Percentiles rank a stretch among this genome's conserved stretches.
phyloP scores from a whole-genome alignment of 2,113 vertebrate species.

The Apus apus region DNA sequence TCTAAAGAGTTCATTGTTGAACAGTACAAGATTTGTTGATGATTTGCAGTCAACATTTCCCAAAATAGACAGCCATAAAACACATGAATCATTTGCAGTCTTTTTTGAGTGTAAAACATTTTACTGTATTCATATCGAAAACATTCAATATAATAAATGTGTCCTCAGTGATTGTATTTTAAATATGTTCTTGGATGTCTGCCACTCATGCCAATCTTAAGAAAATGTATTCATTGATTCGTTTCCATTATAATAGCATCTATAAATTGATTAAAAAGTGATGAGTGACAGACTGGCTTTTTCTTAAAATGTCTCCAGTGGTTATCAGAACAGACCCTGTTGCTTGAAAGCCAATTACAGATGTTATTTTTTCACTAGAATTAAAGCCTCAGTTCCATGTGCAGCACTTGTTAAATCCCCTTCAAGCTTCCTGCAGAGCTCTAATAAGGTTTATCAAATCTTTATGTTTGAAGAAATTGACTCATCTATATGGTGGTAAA shows the following conservation, averaged over 20 bases:
- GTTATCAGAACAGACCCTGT: background rate
- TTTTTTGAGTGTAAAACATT: background rate
- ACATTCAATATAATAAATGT: background rate
- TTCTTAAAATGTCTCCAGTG: background rate
- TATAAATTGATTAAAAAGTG: background rate
- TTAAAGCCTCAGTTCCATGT: background rate
- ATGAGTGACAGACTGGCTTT: background rate
- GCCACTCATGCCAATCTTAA: background rate
- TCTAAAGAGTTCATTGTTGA: background rate
- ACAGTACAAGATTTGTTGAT: background rate
- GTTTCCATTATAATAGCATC: background rate
- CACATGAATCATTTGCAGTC: background rate
- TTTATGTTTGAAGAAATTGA: background rate
- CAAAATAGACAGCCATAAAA: background rate
- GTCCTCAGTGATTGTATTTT: background rate
- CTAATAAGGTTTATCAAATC: background rate
- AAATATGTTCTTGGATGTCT: background rate
- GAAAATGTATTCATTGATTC: background rate
- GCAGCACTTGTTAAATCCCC: background rate
- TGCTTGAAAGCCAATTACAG: background rate
- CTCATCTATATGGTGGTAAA: background rate
- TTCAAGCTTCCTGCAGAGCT: background rate
- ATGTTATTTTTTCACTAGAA: background rate
- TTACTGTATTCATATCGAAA: background rate
- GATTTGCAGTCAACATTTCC: background rate